phyloP scores from a whole-genome alignment of 2,888 invertebrate species.

The Agonopterix subpropinquella region DNA sequence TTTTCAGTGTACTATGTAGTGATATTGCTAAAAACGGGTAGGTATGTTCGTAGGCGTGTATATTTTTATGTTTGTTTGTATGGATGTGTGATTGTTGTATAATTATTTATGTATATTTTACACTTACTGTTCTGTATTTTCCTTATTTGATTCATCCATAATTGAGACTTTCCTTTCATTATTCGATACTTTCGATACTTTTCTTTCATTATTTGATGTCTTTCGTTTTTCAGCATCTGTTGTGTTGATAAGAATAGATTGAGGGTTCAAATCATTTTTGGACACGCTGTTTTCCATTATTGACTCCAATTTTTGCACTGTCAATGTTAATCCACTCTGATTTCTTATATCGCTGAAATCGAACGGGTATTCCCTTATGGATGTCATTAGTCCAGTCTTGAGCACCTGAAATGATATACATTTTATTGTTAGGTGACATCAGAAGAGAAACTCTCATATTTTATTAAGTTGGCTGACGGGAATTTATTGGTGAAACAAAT shows the following conservation, averaged over 20 bases:
- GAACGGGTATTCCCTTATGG: constrained; percentile 24
- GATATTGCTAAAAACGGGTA: too few species aligned
- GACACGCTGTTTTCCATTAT: background rate
- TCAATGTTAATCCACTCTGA: background rate
- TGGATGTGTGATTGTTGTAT: too few species aligned
- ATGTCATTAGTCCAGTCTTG: constrained; percentile 14
- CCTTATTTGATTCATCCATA: constrained; percentile 43
- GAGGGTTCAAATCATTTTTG: background rate
- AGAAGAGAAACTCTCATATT: background rate
- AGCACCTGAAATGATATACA: constrained; percentile 5
- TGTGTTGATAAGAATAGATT: constrained; percentile 5
- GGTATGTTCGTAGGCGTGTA: too few species aligned
- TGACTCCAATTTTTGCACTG: background rate
- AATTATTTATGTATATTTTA: too few species aligned
- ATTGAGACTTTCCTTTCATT: constrained; percentile 52
- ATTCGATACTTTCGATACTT: constrained; percentile 62
- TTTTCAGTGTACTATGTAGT: too few species aligned
- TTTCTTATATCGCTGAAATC: constrained; percentile 13
- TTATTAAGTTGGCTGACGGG: too few species aligned
- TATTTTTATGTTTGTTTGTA: too few species aligned
- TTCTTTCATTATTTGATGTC: constrained; percentile 2
- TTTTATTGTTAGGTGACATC: background rate
- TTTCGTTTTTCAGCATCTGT: constrained; percentile 4
- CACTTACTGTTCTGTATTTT: constrained; percentile 9
- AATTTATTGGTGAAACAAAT: too few species aligned